A percentile compares a stretch with the other conserved stretches of the same genome.
Conservation (phyloP, 23 tunicate genomes). For the Oikopleura vanhoeffeni region DNA sequence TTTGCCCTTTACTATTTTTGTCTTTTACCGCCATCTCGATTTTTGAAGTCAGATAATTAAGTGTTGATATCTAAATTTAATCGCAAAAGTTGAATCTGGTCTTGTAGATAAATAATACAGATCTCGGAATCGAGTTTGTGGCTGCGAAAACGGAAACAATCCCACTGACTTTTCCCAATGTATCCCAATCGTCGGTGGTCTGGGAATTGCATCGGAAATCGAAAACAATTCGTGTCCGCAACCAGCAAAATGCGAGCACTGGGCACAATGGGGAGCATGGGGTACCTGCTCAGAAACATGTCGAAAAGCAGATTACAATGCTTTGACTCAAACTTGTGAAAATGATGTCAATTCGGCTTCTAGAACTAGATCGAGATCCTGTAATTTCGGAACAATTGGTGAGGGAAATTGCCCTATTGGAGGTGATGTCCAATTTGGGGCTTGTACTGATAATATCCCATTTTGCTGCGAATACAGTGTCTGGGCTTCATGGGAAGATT, state of each 20-base stretch:
- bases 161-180: background rate
- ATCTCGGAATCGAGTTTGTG: background rate
- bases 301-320: background rate
- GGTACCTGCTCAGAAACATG: constrained; percentile 8
- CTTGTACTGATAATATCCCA: background rate
- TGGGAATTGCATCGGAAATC: background rate
- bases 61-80: too few species aligned
- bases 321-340: background rate
- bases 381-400: background rate
- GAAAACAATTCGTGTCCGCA: background rate
- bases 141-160: background rate
- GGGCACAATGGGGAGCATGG: background rate
- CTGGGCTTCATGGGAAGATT: background rate
- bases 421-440: background rate
- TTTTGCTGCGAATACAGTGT: background rate
- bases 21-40: too few species aligned
- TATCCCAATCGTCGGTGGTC: background rate
- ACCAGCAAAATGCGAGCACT: background rate
- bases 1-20: too few species aligned
- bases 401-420: background rate
- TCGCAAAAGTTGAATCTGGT: too few species aligned
- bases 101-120: too few species aligned
- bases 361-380: background rate
- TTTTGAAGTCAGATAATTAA: too few species aligned
- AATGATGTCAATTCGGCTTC: background rate